Percentiles rank a stretch among this genome's conserved stretches.
Conservation (phyloP, 2,113 vertebrate species). For the Rafetus swinhoei region DNA sequence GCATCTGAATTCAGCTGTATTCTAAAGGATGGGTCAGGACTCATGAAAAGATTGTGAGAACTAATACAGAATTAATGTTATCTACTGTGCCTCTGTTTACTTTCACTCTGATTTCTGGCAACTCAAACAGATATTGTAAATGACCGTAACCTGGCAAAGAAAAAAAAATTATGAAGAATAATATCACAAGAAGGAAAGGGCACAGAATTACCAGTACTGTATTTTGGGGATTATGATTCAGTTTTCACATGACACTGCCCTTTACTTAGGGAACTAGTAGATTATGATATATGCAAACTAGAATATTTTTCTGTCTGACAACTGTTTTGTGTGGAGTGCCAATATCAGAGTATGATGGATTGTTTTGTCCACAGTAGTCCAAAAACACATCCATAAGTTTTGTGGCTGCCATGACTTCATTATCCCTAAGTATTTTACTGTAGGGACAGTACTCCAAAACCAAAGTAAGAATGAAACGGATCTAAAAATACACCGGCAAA, state of each 20-base stretch:
- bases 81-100: slow-evolving; percentile 67
- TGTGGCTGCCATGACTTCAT: neutral
- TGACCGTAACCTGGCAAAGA: slow-evolving; percentile 51
- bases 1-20: slow-evolving; percentile 15
- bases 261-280: neutral
- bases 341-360: neutral
- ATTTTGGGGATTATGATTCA: slow-evolving; percentile 35
- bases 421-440: neutral
- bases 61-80: slow-evolving; percentile 52
- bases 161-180: slow-evolving; percentile 65
- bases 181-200: slow-evolving; percentile 56
- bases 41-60: slow-evolving; percentile 56
- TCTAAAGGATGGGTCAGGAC: slow-evolving; percentile 47
- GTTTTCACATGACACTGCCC: neutral
- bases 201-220: slow-evolving; percentile 52
- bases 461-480: neutral
- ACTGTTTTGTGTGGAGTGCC: neutral
- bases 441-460: neutral
- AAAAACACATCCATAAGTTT: neutral
- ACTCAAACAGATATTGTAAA: slow-evolving; percentile 34
- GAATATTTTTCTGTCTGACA: neutral
- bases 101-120: slow-evolving; percentile 67
- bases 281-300: neutral
- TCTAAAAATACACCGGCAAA: neutral
- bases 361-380: neutral